These are phyloP conservation scores for Callipepla squamata DNA, from an alignment of 2,113 vertebrate species.

Conservation along the genomic window DNA sequence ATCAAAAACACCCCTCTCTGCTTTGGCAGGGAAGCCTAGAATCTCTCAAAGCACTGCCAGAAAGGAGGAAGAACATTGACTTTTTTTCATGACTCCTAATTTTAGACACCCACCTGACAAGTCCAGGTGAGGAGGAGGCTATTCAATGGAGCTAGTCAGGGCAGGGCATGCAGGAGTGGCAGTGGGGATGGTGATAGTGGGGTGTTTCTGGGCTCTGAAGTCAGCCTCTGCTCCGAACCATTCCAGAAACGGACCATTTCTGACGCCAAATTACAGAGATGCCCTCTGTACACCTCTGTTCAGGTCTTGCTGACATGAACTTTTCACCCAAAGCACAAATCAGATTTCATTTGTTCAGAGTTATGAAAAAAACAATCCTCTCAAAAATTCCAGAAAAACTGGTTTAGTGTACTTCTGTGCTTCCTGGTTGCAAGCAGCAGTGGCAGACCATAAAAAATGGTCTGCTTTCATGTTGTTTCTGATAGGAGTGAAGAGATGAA, in stretches of 20 bases:
- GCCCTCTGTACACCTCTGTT: neutral
- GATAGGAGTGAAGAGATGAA: neutral
- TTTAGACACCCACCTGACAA: neutral
- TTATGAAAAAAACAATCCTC: neutral
- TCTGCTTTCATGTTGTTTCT: neutral
- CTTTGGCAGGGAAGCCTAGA: constrained; percentile 1
- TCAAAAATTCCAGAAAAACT: neutral
- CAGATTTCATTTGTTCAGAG: neutral
- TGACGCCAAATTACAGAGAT: neutral
- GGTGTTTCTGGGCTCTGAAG: neutral
- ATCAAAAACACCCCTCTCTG: neutral
- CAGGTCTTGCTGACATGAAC: neutral
- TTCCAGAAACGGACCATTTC: neutral
- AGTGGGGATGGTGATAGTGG: fast-evolving
- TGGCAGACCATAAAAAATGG: neutral
- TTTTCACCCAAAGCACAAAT: neutral
- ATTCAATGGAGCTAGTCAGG: neutral
- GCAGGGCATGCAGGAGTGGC: fast-evolving
- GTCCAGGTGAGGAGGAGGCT: neutral
- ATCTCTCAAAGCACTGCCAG: neutral
- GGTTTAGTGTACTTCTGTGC: neutral
- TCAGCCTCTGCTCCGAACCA: neutral
- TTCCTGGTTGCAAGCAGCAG: neutral
- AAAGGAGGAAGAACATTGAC: neutral
- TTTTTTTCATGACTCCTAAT: neutral